Base-by-base conservation (phyloP, 2,797 vertebrate genomes). In the Poeciliopsis gracilis region DNA sequence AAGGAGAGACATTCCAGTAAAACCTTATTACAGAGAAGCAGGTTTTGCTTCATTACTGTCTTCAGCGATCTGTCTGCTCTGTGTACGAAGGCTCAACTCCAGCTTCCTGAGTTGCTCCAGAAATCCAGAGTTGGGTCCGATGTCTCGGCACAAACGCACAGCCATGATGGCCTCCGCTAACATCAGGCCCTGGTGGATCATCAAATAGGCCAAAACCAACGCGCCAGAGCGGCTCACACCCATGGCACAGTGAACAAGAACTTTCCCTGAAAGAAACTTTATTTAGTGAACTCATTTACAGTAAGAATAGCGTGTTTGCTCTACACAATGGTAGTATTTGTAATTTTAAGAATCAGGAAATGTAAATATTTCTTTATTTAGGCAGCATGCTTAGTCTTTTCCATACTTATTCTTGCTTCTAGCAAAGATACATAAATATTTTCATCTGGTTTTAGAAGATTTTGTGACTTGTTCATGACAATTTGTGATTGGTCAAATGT, bases 201-300 rank as follows among this genome's bases (percentile, higher is more conserved):
- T 95, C 84, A 97, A 90, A 92, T 96, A 98, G 6, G 96, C 95
- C 2, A 98, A 93, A 79, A 97, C 96, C n/a, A 97, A 89, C 0
- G 95, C 94, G 78, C 96, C 96, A 3, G 97, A 97, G 38, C 95
- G 95, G 82, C 97, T 97, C 81, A 97, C 92, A 30, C 96, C 96
- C 97, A 97, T 97, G 47, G 96, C 96, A 15, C 96, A 97, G 88
- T 97, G 97, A 49, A 97, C 96, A 81, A 97, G 94, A 59, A 97
- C 97, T 76, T 94, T 96, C 23, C 96, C 96, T 97, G 95, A n/a
- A 87, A 93, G 73, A 88, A 77, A 78, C 70, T 81, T 46, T 63
- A 15, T 77, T 47, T 4, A 69, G n/a, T 5, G 45, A 10, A 23
- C 11, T 81, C 51, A 33, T 46, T 41, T 41, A 15, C 3, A 43